A percentile compares a stretch with the other conserved stretches of the same genome.
Evolutionary conservation across 1,140 invertebrate genomes (phyloP).

Genomic region (Trachelipus rathkii): DNA sequence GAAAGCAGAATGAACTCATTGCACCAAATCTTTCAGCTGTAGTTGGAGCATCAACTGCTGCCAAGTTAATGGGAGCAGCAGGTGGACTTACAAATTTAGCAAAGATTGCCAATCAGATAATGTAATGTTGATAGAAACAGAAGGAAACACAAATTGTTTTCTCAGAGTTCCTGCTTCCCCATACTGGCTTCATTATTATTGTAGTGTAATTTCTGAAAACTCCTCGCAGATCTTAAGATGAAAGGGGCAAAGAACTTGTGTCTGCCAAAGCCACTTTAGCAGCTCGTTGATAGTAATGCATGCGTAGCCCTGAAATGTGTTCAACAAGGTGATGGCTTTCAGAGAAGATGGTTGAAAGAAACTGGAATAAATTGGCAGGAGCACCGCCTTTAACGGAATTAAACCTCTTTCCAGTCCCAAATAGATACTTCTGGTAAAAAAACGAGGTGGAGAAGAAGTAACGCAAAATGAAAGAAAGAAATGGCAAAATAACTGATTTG

Average conservation of each 20-base stretch:
- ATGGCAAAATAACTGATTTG: constrained; percentile 96
- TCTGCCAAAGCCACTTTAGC: constrained; percentile 91
- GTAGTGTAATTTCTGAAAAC: constrained; percentile 91
- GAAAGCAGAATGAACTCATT: constrained; percentile 99
- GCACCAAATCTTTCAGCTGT: constrained; percentile 96
- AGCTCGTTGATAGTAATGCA: constrained; percentile 86
- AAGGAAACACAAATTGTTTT: constrained; percentile 91
- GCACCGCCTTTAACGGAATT: constrained; percentile 92
- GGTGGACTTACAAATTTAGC: constrained; percentile 92
- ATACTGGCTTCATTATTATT: constrained; percentile 94
- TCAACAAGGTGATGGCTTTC: constrained; percentile 74
- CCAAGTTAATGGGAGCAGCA: constrained; percentile 96
- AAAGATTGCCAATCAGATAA: constrained; percentile 98
- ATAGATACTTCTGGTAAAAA: constrained; percentile 95
- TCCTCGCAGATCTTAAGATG: constrained; percentile 84
- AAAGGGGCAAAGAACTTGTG: constrained; percentile 90
- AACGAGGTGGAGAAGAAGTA: constrained; percentile 93
- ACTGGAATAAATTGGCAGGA: constrained; percentile 88
- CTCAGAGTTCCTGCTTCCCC: constrained; percentile 84
- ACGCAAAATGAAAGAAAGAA: constrained; percentile 97
- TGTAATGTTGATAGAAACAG: constrained; percentile 81
- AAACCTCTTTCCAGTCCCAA: constrained; percentile 94
- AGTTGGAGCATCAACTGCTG: constrained; percentile 92
- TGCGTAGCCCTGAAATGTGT: constrained; percentile 81
- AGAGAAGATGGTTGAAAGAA: constrained; percentile 93